Conservation (phyloP, 2,888 invertebrate species). For the Matsumyia berberina region DNA sequence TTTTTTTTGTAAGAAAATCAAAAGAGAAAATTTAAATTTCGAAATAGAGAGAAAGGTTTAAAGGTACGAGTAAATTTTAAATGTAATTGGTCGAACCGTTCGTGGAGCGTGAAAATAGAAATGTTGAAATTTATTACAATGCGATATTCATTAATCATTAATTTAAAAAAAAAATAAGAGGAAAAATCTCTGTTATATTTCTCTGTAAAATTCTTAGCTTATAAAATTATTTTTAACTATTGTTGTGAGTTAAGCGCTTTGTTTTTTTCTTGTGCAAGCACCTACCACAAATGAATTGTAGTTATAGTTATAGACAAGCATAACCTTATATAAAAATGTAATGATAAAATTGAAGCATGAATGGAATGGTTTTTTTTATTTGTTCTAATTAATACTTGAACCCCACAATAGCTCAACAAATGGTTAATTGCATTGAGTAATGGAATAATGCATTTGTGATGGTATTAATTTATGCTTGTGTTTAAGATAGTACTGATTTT, state of each 20-base stretch:
- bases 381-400: conserved; percentile 40
- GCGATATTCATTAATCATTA: conserved; percentile 2
- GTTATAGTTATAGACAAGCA: conserved; percentile 42
- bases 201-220: conserved; percentile 64
- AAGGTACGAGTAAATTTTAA: conserved; percentile 23
- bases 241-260: conserved; percentile 54
- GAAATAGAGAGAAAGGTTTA: conserved; percentile 17
- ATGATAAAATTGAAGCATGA: conserved; percentile 62
- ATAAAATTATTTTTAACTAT: conserved; percentile 25
- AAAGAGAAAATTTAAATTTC: conserved; percentile 27
- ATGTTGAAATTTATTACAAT: conserved; percentile 60
- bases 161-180: conserved; percentile 25
- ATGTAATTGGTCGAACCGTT: conserved; percentile 56
- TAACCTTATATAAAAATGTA: conserved; percentile 41
- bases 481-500: conserved; percentile 78
- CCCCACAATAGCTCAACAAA: conserved; percentile 67
- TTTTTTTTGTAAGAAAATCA: conserved; percentile 1
- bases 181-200: conserved; percentile 39
- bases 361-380: conserved; percentile 37
- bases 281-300: conserved; percentile 30
- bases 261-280: conserved; percentile 62
- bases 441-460: conserved; percentile 64
- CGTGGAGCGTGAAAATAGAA: conserved; percentile 75
- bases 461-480: conserved; percentile 62
- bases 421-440: conserved; percentile 70